Evolutionary conservation across 2,888 invertebrate species (phyloP), one percentile per base, ranked within the genome.

Genomic region (Sphinx pinastri): DNA sequence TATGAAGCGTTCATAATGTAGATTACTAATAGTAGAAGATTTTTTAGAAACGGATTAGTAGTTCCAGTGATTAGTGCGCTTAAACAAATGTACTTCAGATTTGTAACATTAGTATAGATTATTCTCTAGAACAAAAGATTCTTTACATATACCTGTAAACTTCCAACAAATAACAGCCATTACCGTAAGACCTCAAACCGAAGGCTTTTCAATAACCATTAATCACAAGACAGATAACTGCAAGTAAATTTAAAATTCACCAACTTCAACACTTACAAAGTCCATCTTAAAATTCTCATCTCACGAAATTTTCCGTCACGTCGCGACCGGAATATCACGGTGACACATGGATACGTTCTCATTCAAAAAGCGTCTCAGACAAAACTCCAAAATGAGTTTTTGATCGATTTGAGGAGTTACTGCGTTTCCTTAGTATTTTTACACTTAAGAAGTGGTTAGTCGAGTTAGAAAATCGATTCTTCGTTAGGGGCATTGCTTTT

Each of bases 311-410:
- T 63, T 63, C 63, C 25, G 19, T 49, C 63, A 63, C 63, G 49
- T 63, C 63, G 12, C 63, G 63, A 47, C 12, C 47, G 45, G 60
- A 47, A 47, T 47, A 63, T 63, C 47, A 63, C 16, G 49, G 49
- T 63, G 63, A 63, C 63, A 63, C 63, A 63, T 63, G 63, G 63
- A 19, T 63, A 63, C 63, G 49, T 19, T 63, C 49, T 19, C 63
- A 63, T 63, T 63, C 63, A 49, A 49, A 38, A 58, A 63, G 63
- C 63, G 49, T 63, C 63, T 47, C 63, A 63, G 49, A 49, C 16
- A 47, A 11, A 63, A 63, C 47, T 16, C 13, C 19, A 19, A 63
- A 63, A 63, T 25, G 63, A 63, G 63, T 63, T 63, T 63, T 63
- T 63, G 63, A 63, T 49, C 49, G 49, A 63, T 63, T 49, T 19